Evolutionary conservation across 2,888 invertebrate species (phyloP), one percentile per base, ranked within the genome.

Genomic region (Scelioninae gen. 1): DNA sequence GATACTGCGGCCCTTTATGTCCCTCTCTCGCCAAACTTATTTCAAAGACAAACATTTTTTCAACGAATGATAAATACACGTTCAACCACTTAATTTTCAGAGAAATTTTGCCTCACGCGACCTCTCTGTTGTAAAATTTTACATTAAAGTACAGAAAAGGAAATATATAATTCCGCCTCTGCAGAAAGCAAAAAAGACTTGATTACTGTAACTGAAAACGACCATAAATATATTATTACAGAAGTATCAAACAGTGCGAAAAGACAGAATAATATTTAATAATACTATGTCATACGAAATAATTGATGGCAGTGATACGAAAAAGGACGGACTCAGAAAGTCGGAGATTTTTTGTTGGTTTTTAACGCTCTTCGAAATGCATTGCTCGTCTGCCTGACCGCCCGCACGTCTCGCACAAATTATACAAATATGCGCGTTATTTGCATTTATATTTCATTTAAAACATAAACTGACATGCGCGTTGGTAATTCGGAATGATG

Each of bases 391-490:
- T n/a, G n/a, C n/a, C n/a, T n/a, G n/a, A n/a, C n/a, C 49, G 31
- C 13, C 15, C 11, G 23, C 43, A 34, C 40, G 43, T 23, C 60
- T 58, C 58, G 40, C 55, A n/a, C 34, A 40, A 79, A 72, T 74
- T 71, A 60, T 60, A 74, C 66, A 68, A 66, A 74, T 62, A 72
- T 60, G 49, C 40, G 49, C 51, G 53, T 68, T 66, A 80, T 75
- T 75, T 71, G 82, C 71, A 77, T 71, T 65, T 60, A 47, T 77
- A 66, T 82, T 71, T 76, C 71, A 66, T 77, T 65, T 65, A 69
- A 72, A 71, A 66, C 45, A 45, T 51, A 58, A 66, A 71, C 69
- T 60, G 82, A 77, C 72, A 65, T 55, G 47, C 6, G 53, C 65
- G 38, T 23, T 34, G 47, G 68, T 81, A 75, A 82, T 82, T 71